Evolutionary conservation across 2,113 vertebrate species (phyloP).

Genomic region (Upupa epops): DNA sequence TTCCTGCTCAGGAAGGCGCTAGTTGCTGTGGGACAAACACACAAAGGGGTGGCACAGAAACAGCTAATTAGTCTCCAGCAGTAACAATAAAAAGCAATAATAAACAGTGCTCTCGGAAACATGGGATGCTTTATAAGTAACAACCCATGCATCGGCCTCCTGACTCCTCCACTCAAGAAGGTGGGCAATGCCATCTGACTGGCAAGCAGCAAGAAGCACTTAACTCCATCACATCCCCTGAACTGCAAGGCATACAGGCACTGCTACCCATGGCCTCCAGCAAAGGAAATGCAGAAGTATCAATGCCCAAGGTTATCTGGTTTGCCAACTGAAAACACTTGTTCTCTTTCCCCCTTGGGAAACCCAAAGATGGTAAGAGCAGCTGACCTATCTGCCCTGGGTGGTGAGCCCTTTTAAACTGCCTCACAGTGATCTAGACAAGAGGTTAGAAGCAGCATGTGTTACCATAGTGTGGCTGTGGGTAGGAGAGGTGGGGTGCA

Average conservation of each 20-base stretch:
- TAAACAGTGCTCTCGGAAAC: neutral
- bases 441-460: neutral
- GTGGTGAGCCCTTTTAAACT: neutral
- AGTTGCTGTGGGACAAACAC: neutral
- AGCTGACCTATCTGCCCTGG: neutral
- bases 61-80: neutral
- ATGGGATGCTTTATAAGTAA: neutral
- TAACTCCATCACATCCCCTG: neutral
- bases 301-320: neutral
- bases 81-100: neutral
- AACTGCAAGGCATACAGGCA: fast-evolving
- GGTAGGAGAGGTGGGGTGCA: neutral
- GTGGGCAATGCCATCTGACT: neutral
- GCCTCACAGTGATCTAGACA: neutral
- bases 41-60: neutral
- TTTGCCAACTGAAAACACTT: neutral
- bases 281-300: neutral
- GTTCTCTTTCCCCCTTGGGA: neutral
- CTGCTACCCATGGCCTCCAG: fast-evolving
- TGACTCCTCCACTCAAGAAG: neutral
- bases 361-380: neutral
- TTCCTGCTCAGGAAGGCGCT: neutral
- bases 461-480: neutral
- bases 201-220: neutral
- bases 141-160: neutral